phyloP scores from a whole-genome alignment of 2,113 vertebrate species.

The Otus sunia region DNA sequence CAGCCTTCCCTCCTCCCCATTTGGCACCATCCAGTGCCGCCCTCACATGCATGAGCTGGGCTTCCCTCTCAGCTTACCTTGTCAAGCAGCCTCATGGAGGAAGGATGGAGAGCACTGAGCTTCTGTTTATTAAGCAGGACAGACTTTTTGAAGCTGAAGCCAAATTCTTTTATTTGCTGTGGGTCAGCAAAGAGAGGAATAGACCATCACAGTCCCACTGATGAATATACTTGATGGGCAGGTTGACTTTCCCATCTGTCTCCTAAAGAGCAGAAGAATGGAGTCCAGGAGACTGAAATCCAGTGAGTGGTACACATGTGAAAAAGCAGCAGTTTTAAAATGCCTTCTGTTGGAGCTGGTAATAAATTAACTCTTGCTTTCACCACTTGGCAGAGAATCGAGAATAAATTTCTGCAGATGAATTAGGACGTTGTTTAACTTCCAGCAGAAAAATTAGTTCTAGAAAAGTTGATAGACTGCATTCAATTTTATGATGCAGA shows the following conservation, averaged over 20 bases:
- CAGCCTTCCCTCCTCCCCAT: neutral
- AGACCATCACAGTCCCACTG: neutral
- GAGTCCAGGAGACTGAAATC: neutral
- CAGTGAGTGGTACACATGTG: neutral
- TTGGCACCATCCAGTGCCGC: neutral
- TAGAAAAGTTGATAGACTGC: constrained; percentile 25
- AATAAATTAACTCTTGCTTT: constrained; percentile 51
- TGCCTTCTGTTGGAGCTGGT: neutral
- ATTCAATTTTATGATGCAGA: constrained; percentile 44
- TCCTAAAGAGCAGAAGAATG: neutral
- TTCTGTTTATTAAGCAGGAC: neutral
- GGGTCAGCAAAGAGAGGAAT: neutral
- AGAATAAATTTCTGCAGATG: constrained; percentile 8
- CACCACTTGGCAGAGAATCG: neutral
- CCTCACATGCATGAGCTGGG: fast-evolving
- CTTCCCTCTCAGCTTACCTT: neutral
- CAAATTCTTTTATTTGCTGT: neutral
- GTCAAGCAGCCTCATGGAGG: neutral
- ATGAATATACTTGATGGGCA: neutral
- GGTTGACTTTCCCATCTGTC: neutral
- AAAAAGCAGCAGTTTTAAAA: neutral
- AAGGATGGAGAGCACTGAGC: neutral
- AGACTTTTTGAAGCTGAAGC: neutral
- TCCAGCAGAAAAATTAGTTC: constrained; percentile 29
- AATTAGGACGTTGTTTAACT: constrained; percentile 46